Percentiles rank a stretch among this genome's conserved stretches.
Evolutionary conservation across 2,888 invertebrate genomes (phyloP).

Genomic region (Uloborus plumipes): DNA sequence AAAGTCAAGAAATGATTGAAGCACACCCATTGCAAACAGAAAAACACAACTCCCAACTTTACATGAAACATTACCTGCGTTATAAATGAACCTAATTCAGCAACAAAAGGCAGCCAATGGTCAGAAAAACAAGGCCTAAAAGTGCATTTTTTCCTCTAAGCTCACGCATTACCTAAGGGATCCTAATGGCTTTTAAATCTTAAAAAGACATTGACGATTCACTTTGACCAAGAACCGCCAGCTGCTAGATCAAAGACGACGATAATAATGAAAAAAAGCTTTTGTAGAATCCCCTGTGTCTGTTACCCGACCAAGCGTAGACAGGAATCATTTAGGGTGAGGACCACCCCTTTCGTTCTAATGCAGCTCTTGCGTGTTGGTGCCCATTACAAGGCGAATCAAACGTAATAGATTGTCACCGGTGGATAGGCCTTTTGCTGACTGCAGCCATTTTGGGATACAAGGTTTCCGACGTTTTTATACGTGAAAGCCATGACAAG

Average conservation of each 20-base stretch:
- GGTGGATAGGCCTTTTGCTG: slow-evolving; percentile 8
- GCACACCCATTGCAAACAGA: too few relatives aligned
- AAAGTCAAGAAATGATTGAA: too few relatives aligned
- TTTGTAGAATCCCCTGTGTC: not conserved
- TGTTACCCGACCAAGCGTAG: slow-evolving; percentile 30
- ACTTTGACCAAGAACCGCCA: not conserved
- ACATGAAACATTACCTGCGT: too few relatives aligned
- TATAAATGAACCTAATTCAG: too few relatives aligned
- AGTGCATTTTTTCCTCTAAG: not conserved
- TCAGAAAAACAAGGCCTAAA: too few relatives aligned
- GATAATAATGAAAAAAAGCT: not conserved
- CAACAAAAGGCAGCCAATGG: too few relatives aligned
- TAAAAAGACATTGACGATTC: slow-evolving; percentile 5
- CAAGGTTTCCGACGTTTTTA: slow-evolving; percentile 39
- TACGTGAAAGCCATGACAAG: slow-evolving; percentile 7
- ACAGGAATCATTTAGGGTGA: slow-evolving; percentile 33
- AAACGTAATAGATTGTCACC: slow-evolving; percentile 31
- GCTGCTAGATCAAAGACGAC: not conserved
- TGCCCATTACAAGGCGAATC: slow-evolving; percentile 32
- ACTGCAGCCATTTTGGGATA: slow-evolving; percentile 26
- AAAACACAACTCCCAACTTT: too few relatives aligned
- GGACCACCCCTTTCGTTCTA: slow-evolving; percentile 42
- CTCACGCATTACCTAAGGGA: not conserved
- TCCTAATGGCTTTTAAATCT: slow-evolving; percentile 2
- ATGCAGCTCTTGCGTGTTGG: slow-evolving; percentile 38